These are phyloP conservation scores for Helicoverpa assulta DNA, from an alignment of 2,888 invertebrate species.

Conservation along the genomic window DNA sequence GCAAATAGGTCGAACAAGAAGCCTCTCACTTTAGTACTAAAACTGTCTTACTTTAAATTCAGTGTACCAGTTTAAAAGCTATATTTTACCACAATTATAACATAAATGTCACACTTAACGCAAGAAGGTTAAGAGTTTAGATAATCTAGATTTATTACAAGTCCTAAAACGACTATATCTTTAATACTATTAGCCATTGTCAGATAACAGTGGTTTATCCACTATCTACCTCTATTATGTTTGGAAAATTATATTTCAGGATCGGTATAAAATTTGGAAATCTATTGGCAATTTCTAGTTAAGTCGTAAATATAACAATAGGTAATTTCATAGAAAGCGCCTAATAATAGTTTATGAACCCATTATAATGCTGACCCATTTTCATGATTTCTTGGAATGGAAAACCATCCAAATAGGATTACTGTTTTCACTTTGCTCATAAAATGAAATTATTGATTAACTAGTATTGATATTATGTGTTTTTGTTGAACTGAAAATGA, in stretches of 20 bases:
- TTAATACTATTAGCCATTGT: constrained; percentile 24
- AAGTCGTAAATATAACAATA: no score
- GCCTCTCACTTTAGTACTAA: constrained; percentile 39
- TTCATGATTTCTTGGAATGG: background rate
- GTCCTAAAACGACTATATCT: constrained; percentile 18
- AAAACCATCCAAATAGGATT: background rate
- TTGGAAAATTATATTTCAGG: constrained; percentile 16
- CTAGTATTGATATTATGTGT: no score
- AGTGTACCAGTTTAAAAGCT: constrained; percentile 31
- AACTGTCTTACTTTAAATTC: constrained; percentile 39
- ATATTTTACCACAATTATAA: constrained; percentile 47
- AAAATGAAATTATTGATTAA: background rate
- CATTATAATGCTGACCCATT: background rate
- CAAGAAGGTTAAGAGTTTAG: constrained; percentile 24
- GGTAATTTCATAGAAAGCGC: background rate
- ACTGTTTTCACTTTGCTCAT: background rate
- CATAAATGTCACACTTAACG: constrained; percentile 42
- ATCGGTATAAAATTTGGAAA: constrained; percentile 13
- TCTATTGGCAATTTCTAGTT: constrained; percentile 5
- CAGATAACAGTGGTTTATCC: constrained; percentile 17
- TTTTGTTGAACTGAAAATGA: no score
- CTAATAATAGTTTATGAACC: background rate
- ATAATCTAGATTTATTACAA: constrained; percentile 18
- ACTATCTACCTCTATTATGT: constrained; percentile 14
- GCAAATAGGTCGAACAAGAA: constrained; percentile 16